Evolutionary conservation across 2,113 vertebrate genomes (phyloP).

Genomic region (Taurulus bubalis): DNA sequence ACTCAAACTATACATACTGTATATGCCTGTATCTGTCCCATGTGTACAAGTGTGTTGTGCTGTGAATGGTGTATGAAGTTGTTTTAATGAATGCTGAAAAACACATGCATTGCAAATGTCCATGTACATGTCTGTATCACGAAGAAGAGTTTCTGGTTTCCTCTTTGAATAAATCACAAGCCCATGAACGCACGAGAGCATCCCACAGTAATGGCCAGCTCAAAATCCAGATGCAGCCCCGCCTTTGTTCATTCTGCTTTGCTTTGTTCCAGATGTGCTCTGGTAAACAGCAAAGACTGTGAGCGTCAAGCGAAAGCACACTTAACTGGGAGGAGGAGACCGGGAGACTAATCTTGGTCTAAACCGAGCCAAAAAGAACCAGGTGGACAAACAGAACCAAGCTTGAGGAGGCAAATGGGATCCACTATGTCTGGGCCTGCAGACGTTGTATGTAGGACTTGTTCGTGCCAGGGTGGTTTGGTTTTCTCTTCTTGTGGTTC

Average conservation of each 20-base stretch:
- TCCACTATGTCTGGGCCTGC: constrained; percentile 62
- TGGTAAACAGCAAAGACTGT: constrained; percentile 29
- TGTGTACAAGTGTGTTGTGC: not conserved
- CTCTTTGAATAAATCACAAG: constrained; percentile 49
- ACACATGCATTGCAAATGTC: constrained; percentile 24
- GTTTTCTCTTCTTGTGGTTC: constrained; percentile 70
- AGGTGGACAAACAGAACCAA: constrained; percentile 76
- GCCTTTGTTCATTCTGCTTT: constrained; percentile 43
- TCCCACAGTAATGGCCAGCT: constrained; percentile 37
- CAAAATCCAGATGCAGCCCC: constrained; percentile 42
- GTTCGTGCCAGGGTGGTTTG: constrained; percentile 52
- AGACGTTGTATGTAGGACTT: constrained; percentile 66
- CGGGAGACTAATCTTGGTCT: constrained; percentile 24
- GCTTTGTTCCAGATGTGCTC: constrained; percentile 74
- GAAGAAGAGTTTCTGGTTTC: constrained; percentile 34
- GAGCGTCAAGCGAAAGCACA: constrained; percentile 29
- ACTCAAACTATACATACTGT: not conserved
- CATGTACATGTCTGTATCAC: constrained; percentile 8
- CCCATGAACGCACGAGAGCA: constrained; percentile 30
- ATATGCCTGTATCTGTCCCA: not conserved
- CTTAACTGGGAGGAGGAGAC: constrained; percentile 35
- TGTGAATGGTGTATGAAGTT: constrained; percentile 4
- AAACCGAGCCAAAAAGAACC: constrained; percentile 61
- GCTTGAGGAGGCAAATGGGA: constrained; percentile 45
- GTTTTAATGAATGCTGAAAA: constrained; percentile 13